These are phyloP conservation scores for Romanogobio albipinnatus DNA, from an alignment of 2,113 vertebrate species.

Conservation along the genomic window DNA sequence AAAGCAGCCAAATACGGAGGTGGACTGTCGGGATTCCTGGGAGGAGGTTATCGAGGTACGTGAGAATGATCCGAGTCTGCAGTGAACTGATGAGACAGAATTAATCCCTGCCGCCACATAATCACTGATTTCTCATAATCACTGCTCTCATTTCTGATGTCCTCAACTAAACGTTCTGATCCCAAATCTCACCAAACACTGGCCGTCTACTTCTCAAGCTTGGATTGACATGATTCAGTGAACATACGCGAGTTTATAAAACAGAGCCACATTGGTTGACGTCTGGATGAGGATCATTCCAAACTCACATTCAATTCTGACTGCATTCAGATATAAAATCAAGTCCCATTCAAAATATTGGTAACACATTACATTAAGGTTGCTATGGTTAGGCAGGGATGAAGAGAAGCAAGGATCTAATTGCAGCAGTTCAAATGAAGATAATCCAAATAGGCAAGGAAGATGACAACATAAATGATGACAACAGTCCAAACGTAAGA, in stretches of 20 bases:
- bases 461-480: too few relatives aligned
- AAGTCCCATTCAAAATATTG: neutral
- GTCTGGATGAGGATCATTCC: neutral
- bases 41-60: slow-evolving; percentile 72
- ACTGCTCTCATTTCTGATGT: neutral
- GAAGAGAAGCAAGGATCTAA: too few relatives aligned
- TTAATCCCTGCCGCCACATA: neutral
- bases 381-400: too few relatives aligned
- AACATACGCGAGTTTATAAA: neutral
- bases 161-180: slow-evolving; percentile 8
- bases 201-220: neutral
- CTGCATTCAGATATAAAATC: neutral
- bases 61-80: neutral
- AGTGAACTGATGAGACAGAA: neutral
- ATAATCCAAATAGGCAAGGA: too few relatives aligned
- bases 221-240: neutral
- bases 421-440: too few relatives aligned
- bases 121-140: slow-evolving; percentile 24
- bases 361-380: too few relatives aligned
- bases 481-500: too few relatives aligned
- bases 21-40: slow-evolving; percentile 73
- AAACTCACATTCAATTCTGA: neutral
- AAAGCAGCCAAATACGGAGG: slow-evolving; percentile 80
- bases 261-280: neutral
- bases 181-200: slow-evolving; percentile 15